Evolutionary conservation across 2,888 invertebrate species (phyloP).

Genomic region (Pollenia amentaria): DNA sequence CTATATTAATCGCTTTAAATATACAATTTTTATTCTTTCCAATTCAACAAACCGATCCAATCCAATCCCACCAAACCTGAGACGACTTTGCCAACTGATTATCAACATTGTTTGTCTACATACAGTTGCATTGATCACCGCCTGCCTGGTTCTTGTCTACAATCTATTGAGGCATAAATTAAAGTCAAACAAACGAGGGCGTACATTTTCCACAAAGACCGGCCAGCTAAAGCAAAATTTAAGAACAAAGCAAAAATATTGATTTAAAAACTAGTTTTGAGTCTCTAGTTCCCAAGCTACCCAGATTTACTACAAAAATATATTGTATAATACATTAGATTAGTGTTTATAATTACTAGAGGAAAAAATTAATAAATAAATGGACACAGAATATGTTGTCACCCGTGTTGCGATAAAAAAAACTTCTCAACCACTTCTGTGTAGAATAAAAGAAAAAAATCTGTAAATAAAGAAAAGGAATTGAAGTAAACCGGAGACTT

Average conservation of each 20-base stretch:
- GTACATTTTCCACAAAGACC: conserved; percentile 52
- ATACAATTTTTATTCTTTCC: neutral
- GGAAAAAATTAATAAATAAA: conserved; percentile 41
- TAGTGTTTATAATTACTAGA: conserved; percentile 69
- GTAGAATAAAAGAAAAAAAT: conserved; percentile 6
- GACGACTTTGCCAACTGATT: conserved; percentile 47
- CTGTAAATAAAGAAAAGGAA: neutral
- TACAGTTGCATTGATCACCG: conserved; percentile 66
- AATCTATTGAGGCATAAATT: conserved; percentile 71
- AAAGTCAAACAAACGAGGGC: conserved; percentile 71
- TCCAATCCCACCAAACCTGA: conserved; percentile 2
- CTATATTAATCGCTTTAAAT: conserved; percentile 64
- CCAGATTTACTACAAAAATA: conserved; percentile 55
- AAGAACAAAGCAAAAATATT: conserved; percentile 7
- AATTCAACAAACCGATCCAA: conserved; percentile 14
- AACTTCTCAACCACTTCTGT: conserved; percentile 61
- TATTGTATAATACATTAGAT: conserved; percentile 54
- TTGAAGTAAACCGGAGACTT: conserved; percentile 30
- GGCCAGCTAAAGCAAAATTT: conserved; percentile 24
- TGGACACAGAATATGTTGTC: conserved; percentile 66
- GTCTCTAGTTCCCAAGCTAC: conserved; percentile 45
- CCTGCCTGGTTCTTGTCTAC: conserved; percentile 64
- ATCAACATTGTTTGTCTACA: conserved; percentile 62
- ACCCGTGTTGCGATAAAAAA: conserved; percentile 66
- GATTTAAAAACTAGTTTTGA: conserved; percentile 57